A percentile compares a stretch with the other conserved stretches of the same genome.
phyloP scores from a whole-genome alignment of 2,888 invertebrate genomes.

The Macaria notata region DNA sequence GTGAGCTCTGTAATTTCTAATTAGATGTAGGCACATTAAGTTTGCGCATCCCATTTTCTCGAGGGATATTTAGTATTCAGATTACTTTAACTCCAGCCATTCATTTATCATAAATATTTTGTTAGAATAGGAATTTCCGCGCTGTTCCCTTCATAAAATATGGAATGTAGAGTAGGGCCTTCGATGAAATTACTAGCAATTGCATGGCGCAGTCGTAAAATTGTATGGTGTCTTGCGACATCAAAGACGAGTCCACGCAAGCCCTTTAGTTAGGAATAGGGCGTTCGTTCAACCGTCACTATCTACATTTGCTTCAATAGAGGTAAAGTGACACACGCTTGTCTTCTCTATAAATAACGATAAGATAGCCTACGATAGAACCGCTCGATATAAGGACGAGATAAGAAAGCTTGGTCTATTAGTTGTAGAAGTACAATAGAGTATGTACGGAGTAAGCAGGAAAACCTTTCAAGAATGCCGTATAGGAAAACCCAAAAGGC shows the following conservation, averaged over 20 bases:
- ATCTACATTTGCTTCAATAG: conserved; percentile 34
- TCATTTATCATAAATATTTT: too few species aligned
- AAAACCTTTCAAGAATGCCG: too few species aligned
- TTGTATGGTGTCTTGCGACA: conserved; percentile 10
- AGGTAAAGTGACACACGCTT: conserved; percentile 35
- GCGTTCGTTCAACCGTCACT: conserved; percentile 21
- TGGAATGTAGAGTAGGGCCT: conserved; percentile 8
- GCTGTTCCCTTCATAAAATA: conserved; percentile 6
- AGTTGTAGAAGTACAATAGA: too few species aligned
- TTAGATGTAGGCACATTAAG: too few species aligned
- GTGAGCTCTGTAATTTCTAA: conserved; percentile 1
- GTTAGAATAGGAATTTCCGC: background rate
- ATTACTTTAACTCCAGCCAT: too few species aligned
- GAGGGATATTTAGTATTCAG: too few species aligned
- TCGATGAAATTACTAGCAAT: conserved; percentile 13
- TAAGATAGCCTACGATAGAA: conserved; percentile 38
- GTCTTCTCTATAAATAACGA: conserved; percentile 42
- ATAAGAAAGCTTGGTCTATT: conserved; percentile 35
- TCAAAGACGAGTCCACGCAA: conserved; percentile 18
- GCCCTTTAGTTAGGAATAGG: conserved; percentile 15
- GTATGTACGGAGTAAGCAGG: too few species aligned
- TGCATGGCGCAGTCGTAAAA: conserved; percentile 8
- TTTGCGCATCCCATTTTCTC: too few species aligned
- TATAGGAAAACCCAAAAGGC: too few species aligned
- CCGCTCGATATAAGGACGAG: conserved; percentile 33